Evolutionary conservation across 2,113 vertebrate genomes (phyloP).

Genomic region (Scophthalmus maximus): DNA sequence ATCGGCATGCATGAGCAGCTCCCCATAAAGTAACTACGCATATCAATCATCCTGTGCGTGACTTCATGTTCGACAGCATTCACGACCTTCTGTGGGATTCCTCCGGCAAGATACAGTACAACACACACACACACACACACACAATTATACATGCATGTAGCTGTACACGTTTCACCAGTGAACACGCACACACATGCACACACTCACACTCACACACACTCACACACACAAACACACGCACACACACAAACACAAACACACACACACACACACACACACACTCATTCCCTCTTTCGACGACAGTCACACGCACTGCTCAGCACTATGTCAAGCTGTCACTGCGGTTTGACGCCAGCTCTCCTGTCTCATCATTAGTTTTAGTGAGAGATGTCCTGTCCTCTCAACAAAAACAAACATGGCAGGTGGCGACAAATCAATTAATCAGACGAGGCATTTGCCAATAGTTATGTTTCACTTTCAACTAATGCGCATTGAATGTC

Average conservation of each 20-base stretch:
- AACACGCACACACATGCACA: slow-evolving; percentile 5
- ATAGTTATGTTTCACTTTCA: slow-evolving; percentile 79
- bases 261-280: slow-evolving; percentile 19
- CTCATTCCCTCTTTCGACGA: slow-evolving; percentile 17
- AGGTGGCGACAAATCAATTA: slow-evolving; percentile 75
- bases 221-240: slow-evolving; percentile 16
- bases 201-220: slow-evolving; percentile 11
- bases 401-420: slow-evolving; percentile 79
- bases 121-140: slow-evolving; percentile 20
- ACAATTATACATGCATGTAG: no score
- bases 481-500: slow-evolving; percentile 74
- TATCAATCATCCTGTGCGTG: slow-evolving; percentile 70
- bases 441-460: slow-evolving; percentile 72
- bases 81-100: slow-evolving; percentile 67
- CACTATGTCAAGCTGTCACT: slow-evolving; percentile 70
- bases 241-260: not conserved
- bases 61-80: slow-evolving; percentile 54
- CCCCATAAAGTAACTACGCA: slow-evolving; percentile 71
- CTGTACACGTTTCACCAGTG: no score
- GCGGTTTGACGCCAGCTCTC: slow-evolving; percentile 67
- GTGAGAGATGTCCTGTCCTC: slow-evolving; percentile 75
- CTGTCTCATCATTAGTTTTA: slow-evolving; percentile 75
- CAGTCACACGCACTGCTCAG: slow-evolving; percentile 44
- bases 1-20: slow-evolving; percentile 73
- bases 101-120: slow-evolving; percentile 52